These are phyloP conservation scores for Arnoldichthys spilopterus DNA, from an alignment of 2,797 vertebrate species.

Conservation along the genomic window DNA sequence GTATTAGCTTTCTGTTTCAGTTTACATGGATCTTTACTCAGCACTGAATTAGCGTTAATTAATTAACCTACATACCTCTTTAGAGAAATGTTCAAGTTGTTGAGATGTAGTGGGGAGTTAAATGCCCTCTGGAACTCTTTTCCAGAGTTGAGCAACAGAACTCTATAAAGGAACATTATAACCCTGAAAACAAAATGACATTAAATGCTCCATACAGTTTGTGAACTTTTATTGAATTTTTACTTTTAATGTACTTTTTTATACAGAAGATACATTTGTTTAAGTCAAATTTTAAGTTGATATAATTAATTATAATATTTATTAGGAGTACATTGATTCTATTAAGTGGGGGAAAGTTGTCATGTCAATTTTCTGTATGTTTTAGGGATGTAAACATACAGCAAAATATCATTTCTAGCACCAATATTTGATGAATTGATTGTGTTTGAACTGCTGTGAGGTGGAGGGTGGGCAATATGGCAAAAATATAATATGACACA, in stretches of 20 bases:
- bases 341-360: not conserved
- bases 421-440: not conserved
- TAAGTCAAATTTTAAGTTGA: no score
- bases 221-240: not conserved
- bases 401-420: no score
- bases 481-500: no score
- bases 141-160: not conserved
- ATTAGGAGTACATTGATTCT: not conserved
- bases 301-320: not conserved
- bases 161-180: not conserved
- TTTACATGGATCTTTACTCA: slow-evolving; percentile 41
- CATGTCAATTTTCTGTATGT: not conserved
- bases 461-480: not conserved
- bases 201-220: not conserved
- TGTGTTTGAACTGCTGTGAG: not conserved
- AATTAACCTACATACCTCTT: slow-evolving; percentile 15
- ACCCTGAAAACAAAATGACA: no score
- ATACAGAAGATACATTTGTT: not conserved
- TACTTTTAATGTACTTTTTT: no score
- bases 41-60: slow-evolving; percentile 15
- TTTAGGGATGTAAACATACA: not conserved
- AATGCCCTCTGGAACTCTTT: no score
- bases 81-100: not conserved
- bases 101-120: not conserved
- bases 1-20: slow-evolving; percentile 66